phyloP scores from a whole-genome alignment of 2,888 invertebrate genomes.

The Caenorhabditis zanzibari region DNA sequence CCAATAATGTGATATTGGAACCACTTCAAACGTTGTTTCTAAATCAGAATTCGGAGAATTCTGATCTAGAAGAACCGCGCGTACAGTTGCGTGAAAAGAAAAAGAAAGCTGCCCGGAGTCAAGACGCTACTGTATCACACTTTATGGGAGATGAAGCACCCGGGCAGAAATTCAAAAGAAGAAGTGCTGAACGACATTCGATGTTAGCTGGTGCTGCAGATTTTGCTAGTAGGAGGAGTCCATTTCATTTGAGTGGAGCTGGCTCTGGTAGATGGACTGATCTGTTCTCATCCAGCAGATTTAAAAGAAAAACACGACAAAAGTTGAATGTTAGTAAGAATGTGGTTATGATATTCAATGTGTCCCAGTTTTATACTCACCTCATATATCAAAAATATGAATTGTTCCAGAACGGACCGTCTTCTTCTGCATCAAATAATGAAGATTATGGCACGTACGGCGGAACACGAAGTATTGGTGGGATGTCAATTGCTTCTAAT shows the following conservation, averaged over 20 bases:
- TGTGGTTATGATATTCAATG: no score
- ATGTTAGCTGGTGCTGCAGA: constrained; percentile 66
- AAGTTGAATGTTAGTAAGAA: constrained; percentile 55
- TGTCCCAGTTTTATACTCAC: no score
- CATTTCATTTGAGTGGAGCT: constrained; percentile 47
- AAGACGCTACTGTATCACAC: constrained; percentile 52
- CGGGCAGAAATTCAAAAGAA: constrained; percentile 58
- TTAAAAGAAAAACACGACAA: constrained; percentile 56
- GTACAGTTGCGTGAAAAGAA: constrained; percentile 58
- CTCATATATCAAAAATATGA: no score
- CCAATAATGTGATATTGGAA: constrained; percentile 37
- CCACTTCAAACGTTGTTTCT: constrained; percentile 42
- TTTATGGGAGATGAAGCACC: constrained; percentile 35
- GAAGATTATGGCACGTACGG: constrained; percentile 61
- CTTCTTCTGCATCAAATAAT: constrained; percentile 30
- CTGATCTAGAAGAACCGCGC: constrained; percentile 21
- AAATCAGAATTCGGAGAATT: constrained; percentile 17
- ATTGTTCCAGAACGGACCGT: constrained; percentile 53
- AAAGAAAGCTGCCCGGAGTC: constrained; percentile 14
- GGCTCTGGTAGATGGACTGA: constrained; percentile 66
- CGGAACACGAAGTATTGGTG: constrained; percentile 56
- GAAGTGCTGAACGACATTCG: constrained; percentile 69
- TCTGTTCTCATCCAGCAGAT: constrained; percentile 69
- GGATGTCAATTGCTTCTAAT: constrained; percentile 58
- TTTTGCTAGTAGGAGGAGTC: constrained; percentile 66